Conservation (phyloP, 2,113 vertebrate species). For the Blennius ocellaris region DNA sequence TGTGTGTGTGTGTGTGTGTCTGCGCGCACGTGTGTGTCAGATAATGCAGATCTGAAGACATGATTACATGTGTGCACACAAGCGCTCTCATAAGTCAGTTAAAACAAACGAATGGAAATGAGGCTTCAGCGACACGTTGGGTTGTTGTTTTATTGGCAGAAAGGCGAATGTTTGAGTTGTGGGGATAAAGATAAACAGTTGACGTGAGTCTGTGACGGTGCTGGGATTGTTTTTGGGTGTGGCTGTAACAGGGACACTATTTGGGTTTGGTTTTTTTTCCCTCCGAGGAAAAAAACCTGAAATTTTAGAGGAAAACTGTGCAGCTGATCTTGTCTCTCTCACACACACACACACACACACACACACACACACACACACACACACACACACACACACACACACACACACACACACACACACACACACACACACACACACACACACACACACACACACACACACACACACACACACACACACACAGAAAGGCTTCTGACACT, state of each 20-base stretch:
- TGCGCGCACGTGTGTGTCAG: too few species aligned
- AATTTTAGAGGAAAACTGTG: slow-evolving; percentile 29
- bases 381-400: too few species aligned
- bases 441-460: too few species aligned
- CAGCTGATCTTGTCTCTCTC: slow-evolving; percentile 3
- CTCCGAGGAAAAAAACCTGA: slow-evolving; percentile 24
- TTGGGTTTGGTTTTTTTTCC: too few species aligned
- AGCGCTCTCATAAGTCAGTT: background rate
- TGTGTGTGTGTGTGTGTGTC: too few species aligned
- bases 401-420: too few species aligned
- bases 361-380: too few species aligned
- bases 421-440: too few species aligned
- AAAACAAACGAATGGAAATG: background rate
- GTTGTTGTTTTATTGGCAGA: too few species aligned
- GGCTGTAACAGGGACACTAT: slow-evolving; percentile 11
- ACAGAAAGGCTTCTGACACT: background rate
- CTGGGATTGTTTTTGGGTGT: slow-evolving; percentile 25
- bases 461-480: too few species aligned
- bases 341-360: background rate
- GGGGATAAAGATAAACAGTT: slow-evolving; percentile 7
- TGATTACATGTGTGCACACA: slow-evolving; percentile 8
- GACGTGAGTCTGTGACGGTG: slow-evolving; percentile 14
- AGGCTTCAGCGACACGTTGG: background rate
- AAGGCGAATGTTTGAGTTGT: too few species aligned
- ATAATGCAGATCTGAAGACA: slow-evolving; percentile 23